Evolutionary conservation across 1,140 invertebrate genomes (phyloP), one percentile per base, ranked within the genome.

Genomic region (Archivesica marissinica): DNA sequence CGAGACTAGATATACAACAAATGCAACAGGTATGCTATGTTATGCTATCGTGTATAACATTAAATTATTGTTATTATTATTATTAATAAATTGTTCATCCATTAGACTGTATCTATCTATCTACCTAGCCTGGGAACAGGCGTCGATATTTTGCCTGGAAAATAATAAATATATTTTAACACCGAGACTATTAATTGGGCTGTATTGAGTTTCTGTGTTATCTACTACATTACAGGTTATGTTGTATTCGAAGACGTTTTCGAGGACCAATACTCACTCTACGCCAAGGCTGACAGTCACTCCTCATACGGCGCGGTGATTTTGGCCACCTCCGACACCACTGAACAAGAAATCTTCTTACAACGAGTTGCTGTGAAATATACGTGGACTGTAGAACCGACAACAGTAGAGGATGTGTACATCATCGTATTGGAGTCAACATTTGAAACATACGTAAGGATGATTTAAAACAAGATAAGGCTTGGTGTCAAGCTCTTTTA

Each of bases 281-380:
- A 68, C n/a, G 80, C 83, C 15, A 52, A 77, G 39, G 84, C 83
- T 66, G 79, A 86, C 30, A 75, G 79, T 28, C 88, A 89, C 72
- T 41, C 41, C 2, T 50, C 79, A 25, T 86, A 88, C 56, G 59
- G 41, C 44, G 30, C 35, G n/a, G 82, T 89, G 7, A 85, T 88
- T 47, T 50, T 87, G 20, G 87, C 84, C 0, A 83, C 76, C 7
- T 7, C 64, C 3, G 56, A 74, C 15, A 44, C 76, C 17, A 79
- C 64, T 28, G 38, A 68, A n/a, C 25, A 85, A 23, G 84, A 72
- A 28, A 85, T 89, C n/a, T 89, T 89, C 52, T 50, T 89, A n/a
- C 85, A 88, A 56, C 39, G 88, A 56, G 81, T 83, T 4, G 83
- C 88, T 41, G 88, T 89, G 15, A 88, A 86, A 13, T 88, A 87